phyloP scores from a whole-genome alignment of 1,140 invertebrate species.

The Cotesia typhae region DNA sequence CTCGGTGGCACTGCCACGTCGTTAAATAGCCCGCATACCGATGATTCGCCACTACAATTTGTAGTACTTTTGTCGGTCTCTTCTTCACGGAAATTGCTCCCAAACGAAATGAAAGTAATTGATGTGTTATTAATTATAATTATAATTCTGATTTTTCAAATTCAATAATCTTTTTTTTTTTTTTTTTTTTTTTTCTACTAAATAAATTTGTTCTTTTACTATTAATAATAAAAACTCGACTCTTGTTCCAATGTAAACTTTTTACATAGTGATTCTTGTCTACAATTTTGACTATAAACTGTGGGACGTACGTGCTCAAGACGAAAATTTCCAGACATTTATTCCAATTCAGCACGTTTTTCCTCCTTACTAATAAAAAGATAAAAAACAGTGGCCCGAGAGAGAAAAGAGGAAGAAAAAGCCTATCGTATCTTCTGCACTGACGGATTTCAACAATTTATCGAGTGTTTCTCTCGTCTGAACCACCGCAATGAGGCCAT shows the following conservation, averaged over 20 bases:
- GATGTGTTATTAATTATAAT: slow-evolving; percentile 5
- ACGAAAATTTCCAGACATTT: slow-evolving; percentile 22
- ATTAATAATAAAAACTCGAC: no score
- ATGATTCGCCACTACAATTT: slow-evolving; percentile 30
- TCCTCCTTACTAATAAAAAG: slow-evolving; percentile 23
- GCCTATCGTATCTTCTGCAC: slow-evolving; percentile 4
- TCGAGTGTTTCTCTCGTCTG: slow-evolving; percentile 28
- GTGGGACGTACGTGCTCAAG: slow-evolving; percentile 17
- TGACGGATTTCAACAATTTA: slow-evolving; percentile 34
- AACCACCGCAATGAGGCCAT: not conserved
- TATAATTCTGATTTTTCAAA: slow-evolving; percentile 4
- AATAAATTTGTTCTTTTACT: no score
- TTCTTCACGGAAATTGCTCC: slow-evolving; percentile 13
- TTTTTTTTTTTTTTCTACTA: no score
- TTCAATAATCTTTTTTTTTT: no score
- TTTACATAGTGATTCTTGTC: not conserved
- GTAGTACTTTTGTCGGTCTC: slow-evolving; percentile 9
- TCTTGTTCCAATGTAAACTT: not conserved
- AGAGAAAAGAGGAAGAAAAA: slow-evolving; percentile 6
- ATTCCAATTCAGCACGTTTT: slow-evolving; percentile 33
- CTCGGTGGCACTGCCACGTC: slow-evolving; percentile 14
- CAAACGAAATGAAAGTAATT: not conserved
- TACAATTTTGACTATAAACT: slow-evolving; percentile 10
- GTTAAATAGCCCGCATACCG: slow-evolving; percentile 21
- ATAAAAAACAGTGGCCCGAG: slow-evolving; percentile 7